These are phyloP conservation scores for Aphis gossypii DNA, from an alignment of 1,140 invertebrate genomes.

Conservation along the genomic window DNA sequence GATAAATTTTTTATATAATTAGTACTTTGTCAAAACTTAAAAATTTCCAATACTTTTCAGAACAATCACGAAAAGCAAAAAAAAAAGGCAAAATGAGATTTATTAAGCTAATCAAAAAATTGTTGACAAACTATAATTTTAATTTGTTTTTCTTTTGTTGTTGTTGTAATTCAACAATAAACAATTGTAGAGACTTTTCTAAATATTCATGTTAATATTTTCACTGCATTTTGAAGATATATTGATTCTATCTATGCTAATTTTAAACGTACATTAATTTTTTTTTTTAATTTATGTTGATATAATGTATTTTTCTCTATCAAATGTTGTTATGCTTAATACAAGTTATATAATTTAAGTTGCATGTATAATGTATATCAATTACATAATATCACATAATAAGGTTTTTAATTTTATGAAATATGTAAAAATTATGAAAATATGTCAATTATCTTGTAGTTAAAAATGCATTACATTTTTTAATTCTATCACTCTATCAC, in stretches of 20 bases:
- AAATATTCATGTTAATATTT: background rate
- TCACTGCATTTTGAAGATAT: background rate
- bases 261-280: background rate
- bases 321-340: background rate
- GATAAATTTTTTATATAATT: too few species aligned
- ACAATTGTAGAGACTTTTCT: too few species aligned
- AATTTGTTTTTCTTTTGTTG: background rate
- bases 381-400: background rate
- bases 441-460: background rate
- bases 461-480: background rate
- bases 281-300: background rate
- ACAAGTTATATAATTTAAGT: background rate
- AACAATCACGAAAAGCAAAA: too few species aligned
- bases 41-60: too few species aligned
- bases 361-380: background rate
- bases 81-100: too few species aligned
- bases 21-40: too few species aligned
- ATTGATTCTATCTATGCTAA: background rate
- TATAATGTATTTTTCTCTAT: background rate
- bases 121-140: too few species aligned
- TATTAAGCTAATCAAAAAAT: too few species aligned
- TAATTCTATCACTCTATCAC: background rate
- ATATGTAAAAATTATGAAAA: background rate
- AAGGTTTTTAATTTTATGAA: background rate
- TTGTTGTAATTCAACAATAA: background rate